Percentiles rank a stretch among this genome's conserved stretches.
Conservation (phyloP, 2,113 vertebrate genomes). For the Balaeniceps rex region DNA sequence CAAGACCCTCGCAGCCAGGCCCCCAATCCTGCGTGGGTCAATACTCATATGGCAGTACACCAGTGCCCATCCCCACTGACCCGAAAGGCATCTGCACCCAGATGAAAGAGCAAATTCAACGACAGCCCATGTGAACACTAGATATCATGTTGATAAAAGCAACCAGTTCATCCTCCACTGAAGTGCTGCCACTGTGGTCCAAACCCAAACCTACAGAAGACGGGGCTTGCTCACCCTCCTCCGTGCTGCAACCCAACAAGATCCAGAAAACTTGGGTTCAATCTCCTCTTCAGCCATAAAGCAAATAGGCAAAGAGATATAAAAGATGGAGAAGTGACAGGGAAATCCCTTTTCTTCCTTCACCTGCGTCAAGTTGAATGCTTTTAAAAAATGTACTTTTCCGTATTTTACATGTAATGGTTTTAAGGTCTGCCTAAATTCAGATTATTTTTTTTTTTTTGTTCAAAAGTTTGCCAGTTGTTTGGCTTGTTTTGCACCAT, state of each 20-base stretch:
- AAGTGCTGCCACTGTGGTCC: rapidly evolving
- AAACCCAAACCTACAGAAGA: not conserved
- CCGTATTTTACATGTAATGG: not conserved
- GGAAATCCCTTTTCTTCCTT: not conserved
- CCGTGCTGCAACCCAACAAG: not conserved
- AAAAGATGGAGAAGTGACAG: not conserved
- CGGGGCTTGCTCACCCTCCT: rapidly evolving
- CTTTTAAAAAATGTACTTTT: not conserved
- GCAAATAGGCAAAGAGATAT: not conserved
- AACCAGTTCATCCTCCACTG: not conserved
- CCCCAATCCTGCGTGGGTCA: not conserved
- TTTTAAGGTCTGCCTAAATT: not conserved
- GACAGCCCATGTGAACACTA: rapidly evolving
- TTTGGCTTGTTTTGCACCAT: not conserved
- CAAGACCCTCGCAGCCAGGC: not conserved
- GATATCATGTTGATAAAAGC: not conserved
- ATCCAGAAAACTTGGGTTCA: not conserved
- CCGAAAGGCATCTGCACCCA: not conserved
- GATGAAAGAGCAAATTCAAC: not conserved
- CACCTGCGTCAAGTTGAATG: not conserved
- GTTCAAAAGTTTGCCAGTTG: not conserved
- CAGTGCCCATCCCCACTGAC: not conserved
- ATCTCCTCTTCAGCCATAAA: not conserved
- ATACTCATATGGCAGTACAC: rapidly evolving
- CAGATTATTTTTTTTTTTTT: not conserved